Base-by-base conservation (phyloP, 2,113 vertebrate species). In the Pituophis catenifer region DNA sequence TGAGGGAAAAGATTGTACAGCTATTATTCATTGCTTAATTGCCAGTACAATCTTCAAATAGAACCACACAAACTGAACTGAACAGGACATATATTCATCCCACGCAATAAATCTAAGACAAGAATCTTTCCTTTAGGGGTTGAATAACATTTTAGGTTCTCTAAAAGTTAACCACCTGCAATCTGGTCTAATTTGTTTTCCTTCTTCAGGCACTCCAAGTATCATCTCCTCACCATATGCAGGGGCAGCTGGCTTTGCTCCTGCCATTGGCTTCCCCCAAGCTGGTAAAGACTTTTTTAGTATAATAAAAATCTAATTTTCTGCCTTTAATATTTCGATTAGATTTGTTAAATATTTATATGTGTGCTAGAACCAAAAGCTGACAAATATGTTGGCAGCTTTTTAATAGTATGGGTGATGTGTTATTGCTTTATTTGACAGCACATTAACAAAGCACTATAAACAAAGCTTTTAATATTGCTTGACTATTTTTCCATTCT, bases 221-320 rank as follows among this genome's bases (percentile, higher is more conserved):
- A 95, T 96, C 38, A 93, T 98, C 90, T 97, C 98, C 38, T 97
- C 98, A 81, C 95, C 98, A 23, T 98, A 98, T 75, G 85, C 94
- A 89, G 98, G 96, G 70, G 91, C 97, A 95, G 91, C 97, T 96
- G 98, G 97, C 58, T 98, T 98, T 97, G 95, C 89, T 53, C 97
- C 98, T 86, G 54, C 96, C 58, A 90, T 98, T 91, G 95, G 96
- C 89, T 98, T 98, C 96, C 90, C 96, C 96, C 98, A 98, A 92
- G 96, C 95, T 96, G 29, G 98, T 98, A 95, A 97, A 97, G 93
- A 94, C 86, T 93, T 29, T 93, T 81, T 93, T 19, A 17, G 29
- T 90, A 9, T 75, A 9, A 50, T 29, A 88, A 24, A 89, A 24
- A 8, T 24, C 58, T 89, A 21, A 13, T 57, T 89, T 58, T 90